Percentiles rank a stretch among this genome's conserved stretches.
These are phyloP conservation scores for Enteromius argenteus DNA, from an alignment of 2,797 vertebrate genomes.

Conservation along the genomic window DNA sequence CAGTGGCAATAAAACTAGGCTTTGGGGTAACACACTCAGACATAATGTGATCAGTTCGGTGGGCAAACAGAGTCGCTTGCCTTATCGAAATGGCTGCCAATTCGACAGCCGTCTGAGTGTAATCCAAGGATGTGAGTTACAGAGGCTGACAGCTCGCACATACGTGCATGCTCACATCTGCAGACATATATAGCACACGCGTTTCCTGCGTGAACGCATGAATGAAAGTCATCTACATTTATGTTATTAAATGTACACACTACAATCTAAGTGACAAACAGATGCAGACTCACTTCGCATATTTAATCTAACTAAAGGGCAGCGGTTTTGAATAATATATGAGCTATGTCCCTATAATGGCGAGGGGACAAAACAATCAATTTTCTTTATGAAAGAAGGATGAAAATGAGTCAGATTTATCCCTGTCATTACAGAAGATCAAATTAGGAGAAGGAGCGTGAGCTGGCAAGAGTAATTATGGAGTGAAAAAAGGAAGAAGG, in stretches of 20 bases:
- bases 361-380: conserved; percentile 61
- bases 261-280: neutral
- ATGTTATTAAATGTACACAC: conserved; percentile 6
- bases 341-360: conserved; percentile 47
- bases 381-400: conserved; percentile 59
- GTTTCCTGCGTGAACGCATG: conserved; percentile 6
- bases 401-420: conserved; percentile 52
- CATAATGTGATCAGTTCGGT: conserved; percentile 68
- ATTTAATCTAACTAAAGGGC: conserved; percentile 46
- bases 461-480: conserved; percentile 55
- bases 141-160: conserved; percentile 48
- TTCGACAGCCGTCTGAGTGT: conserved; percentile 17
- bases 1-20: conserved; percentile 60
- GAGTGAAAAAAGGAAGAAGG: conserved; percentile 25
- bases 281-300: conserved; percentile 18
- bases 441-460: conserved; percentile 50
- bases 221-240: neutral
- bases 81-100: conserved; percentile 53
- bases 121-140: conserved; percentile 38
- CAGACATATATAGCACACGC: conserved; percentile 15
- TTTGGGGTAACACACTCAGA: conserved; percentile 66
- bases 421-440: conserved; percentile 58
- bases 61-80: conserved; percentile 65
- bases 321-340: conserved; percentile 46
- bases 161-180: conserved; percentile 16